Base-by-base conservation (phyloP, 1,140 invertebrate species). In the Lordiphosa stackelbergi region DNA sequence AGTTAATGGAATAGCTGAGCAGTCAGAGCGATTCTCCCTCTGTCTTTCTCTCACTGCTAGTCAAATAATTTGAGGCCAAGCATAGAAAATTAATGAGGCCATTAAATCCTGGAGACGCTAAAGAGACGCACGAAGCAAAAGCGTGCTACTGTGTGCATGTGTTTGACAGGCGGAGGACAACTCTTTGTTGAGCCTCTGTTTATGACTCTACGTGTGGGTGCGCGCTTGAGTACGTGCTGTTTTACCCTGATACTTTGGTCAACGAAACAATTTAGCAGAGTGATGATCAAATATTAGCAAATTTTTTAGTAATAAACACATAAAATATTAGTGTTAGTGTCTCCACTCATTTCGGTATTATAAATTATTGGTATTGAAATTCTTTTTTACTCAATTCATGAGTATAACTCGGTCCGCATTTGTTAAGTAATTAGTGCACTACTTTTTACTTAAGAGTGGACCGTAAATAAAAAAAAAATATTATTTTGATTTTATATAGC, bases 81-180 rank as follows among this genome's bases (percentile, higher is more conserved):
- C 78, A 83, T 83, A 83, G 72, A 83, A 84, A 83, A 83, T 83
- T 83, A 83, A 83, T 83, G 77, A 83, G 77, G 77, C 77, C 77
- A 83, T 83, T 83, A 83, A 83, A 83, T 83, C 77, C 69, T 73
- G 72, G 70, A 77, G 78, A 81, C 73, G 73, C 73, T 79, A 71
- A 83, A 75, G 77, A 68, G 64, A 77, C 77, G 36, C 11, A 54
- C 40, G 24, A 28, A 41, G 19, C n/a, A 28, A 13, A 34, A 28
- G 40, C 24, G 31, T 31, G 24, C 51, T 41, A 24, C 28, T 47
- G 34, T 40, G 31, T 69, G 53, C 63, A 51, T 62, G 61, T 55
- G 54, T 40, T 56, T 69, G 56, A 51, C 66, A 62, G 56, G 48
- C 65, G 54, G 49, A 69, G 49, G 72, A 71, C 68, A 83, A 83